These are phyloP conservation scores for Emydocephalus ijimae DNA, from an alignment of 2,113 vertebrate genomes.

Conservation along the genomic window DNA sequence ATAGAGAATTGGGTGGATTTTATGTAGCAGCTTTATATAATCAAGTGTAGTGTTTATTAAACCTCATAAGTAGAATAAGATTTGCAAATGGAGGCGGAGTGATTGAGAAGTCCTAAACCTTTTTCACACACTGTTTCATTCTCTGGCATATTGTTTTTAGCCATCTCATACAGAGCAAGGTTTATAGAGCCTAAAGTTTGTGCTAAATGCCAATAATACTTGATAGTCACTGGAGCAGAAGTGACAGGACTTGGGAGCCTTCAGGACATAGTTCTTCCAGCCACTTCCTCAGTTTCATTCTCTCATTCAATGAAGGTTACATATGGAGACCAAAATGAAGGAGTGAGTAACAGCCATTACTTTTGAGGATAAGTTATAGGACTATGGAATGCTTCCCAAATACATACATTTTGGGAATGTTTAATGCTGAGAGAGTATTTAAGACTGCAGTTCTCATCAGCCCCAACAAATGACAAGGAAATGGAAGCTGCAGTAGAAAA, in stretches of 20 bases:
- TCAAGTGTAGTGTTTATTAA: neutral
- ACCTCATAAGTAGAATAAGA: neutral
- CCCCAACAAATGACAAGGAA: neutral
- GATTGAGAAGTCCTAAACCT: neutral
- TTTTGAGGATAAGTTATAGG: neutral
- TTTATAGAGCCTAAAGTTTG: neutral
- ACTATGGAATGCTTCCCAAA: neutral
- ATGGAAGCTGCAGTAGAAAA: neutral
- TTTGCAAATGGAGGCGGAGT: neutral
- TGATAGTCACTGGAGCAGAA: neutral
- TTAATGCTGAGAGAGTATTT: neutral
- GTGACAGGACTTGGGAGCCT: neutral
- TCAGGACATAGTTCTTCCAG: neutral
- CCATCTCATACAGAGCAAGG: neutral
- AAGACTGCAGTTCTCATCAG: neutral
- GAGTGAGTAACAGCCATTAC: neutral
- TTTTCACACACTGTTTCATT: neutral
- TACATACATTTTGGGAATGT: neutral
- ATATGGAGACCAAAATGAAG: neutral
- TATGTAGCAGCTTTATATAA: neutral
- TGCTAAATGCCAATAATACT: neutral
- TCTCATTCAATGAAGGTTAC: neutral
- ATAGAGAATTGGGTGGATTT: neutral
- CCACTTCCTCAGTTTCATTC: neutral
- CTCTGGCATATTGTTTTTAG: neutral